Base-by-base conservation (phyloP, 2,888 invertebrate species). In the Ectemnius lituratus region DNA sequence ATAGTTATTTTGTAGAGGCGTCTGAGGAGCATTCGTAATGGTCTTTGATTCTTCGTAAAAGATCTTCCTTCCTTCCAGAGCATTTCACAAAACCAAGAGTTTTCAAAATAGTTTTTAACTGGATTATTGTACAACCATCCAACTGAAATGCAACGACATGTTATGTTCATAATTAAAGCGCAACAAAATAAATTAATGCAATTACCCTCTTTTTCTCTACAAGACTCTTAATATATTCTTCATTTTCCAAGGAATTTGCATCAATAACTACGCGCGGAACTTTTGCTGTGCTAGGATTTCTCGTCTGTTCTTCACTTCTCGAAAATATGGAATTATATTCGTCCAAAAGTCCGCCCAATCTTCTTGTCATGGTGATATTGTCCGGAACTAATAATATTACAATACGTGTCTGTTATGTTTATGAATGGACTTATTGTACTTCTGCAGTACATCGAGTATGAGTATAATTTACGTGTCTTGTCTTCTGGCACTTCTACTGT, bases 381-480 rank as follows among this genome's bases (percentile, higher is more conserved):
- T 58, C 18, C 23, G 79, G 76, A 27, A 72, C 82, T 82, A 59
- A 56, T 49, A 14, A 67, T 57, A 57, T 57, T 47, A 46, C 27
- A n/a, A 47, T 56, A 46, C 6, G 5, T 13, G 4, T 18, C 20
- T 11, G 16, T 5, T 6, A 37, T 37, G 37, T 37, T 23, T 37
- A 4, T 1, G 37, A 37, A 37, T 11, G 4, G 37, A 11, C 11
- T 37, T 6, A 37, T 37, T 11, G 37, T 37, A 37, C 37, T 37
- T 37, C 37, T 37, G 37, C 1, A 37, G 37, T 37, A 37, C 1
- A 37, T 23, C 23, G 37, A 37, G 37, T 37, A 37, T 37, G 37
- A 37, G 8, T 37, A 11, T 37, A 37, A 67, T 74, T 77, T 66
- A 86, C 85, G 14, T 14, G 85, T 84, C 4, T 45, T 4, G 65